Base-by-base conservation (phyloP, 1,140 invertebrate species). In the Bombus haemorrhoidalis region DNA sequence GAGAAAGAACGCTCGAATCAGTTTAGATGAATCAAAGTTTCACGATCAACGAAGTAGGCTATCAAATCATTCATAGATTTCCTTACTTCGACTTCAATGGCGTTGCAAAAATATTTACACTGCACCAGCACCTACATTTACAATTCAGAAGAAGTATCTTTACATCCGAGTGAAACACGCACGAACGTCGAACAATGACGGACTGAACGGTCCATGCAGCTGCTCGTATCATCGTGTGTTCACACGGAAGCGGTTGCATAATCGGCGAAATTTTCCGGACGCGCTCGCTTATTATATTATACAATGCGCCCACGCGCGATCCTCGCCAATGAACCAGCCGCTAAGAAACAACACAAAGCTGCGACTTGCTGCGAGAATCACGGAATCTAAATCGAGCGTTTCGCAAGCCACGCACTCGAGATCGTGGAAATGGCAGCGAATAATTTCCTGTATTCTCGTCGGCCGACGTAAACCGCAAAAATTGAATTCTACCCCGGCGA, bases 251-350 rank as follows among this genome's bases (percentile, higher is more conserved):
- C 37, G 75, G 9, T 84, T 84, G 43, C 81, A 53, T 76, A 83
- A 83, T 6, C 41, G 15, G 15, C 47, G 37, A 84, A 79, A 59
- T 84, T 84, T 84, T 62, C 83, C 82, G 74, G 34, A 57, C 80
- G 53, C 32, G 57, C 25, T 37, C 37, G 62, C 41, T 68, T 72
- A 59, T 84, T 79, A 79, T 79, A 34, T 79, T 79, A 84, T 72
- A 41, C 75, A 41, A 59, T 28, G 69, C 82, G 37, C 82, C 82
- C 74, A 83, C 82, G 74, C 72, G 59, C 25, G 18, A 41, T 12
- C 47, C 25, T 37, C 43, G 25, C 32, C 32, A 47, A 25, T 69
- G 62, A 80, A 25, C 41, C 73, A 75, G 32, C 72, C 28, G 18
- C 39, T 5, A 9, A 28, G 57, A 79, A 68, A 32, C 72, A 37